A percentile compares a stretch with the other conserved stretches of the same genome.
These are phyloP conservation scores for Callionymus lyra DNA, from an alignment of 2,113 vertebrate genomes.

Conservation along the genomic window DNA sequence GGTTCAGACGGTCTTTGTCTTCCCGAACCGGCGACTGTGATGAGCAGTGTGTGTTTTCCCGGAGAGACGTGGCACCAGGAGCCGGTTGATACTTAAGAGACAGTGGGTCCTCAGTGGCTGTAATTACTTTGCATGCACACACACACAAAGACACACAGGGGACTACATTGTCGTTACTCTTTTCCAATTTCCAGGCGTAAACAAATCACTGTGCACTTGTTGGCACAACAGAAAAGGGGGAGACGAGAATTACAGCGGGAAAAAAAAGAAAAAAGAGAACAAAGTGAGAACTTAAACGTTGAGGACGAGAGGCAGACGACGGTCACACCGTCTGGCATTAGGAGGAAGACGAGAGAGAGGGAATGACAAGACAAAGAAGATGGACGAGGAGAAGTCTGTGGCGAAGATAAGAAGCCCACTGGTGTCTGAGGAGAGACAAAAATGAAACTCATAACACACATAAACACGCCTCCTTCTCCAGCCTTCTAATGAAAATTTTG, in stretches of 20 bases:
- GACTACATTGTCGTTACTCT: slow-evolving; percentile 44
- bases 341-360: neutral
- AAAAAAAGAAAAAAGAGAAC: slow-evolving; percentile 4
- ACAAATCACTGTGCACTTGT: slow-evolving; percentile 46
- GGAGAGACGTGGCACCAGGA: slow-evolving; percentile 51
- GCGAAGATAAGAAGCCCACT: slow-evolving; percentile 20
- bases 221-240: slow-evolving; percentile 2
- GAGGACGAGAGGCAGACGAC: neutral
- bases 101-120: slow-evolving; percentile 45
- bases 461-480: slow-evolving; percentile 13
- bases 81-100: slow-evolving; percentile 50
- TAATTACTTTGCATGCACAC: slow-evolving; percentile 8
- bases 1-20: slow-evolving; percentile 7
- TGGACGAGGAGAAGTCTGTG: slow-evolving; percentile 6
- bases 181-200: slow-evolving; percentile 43
- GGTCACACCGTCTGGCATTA: slow-evolving; percentile 1
- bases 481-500: slow-evolving; percentile 17
- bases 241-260: slow-evolving; percentile 2
- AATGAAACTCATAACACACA: slow-evolving; percentile 25
- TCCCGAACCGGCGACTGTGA: slow-evolving; percentile 39
- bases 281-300: slow-evolving; percentile 10
- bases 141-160: slow-evolving; percentile 18
- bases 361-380: slow-evolving; percentile 6
- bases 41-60: slow-evolving; percentile 38
- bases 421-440: slow-evolving; percentile 19